Base-by-base conservation (phyloP, 1,140 invertebrate genomes). In the Diorhabda elongata region DNA sequence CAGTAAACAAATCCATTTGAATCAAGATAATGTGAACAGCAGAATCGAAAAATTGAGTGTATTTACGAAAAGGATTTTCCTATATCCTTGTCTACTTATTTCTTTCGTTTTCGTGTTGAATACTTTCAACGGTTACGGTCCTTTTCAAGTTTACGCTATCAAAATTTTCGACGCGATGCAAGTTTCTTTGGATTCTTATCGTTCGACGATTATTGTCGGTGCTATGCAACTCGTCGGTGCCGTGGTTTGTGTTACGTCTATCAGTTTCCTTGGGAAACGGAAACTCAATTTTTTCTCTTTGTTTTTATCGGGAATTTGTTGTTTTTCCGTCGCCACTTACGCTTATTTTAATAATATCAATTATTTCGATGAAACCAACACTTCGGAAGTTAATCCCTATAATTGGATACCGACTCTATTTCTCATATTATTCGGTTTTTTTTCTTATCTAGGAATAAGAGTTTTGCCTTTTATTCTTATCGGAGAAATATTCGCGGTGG, bases 381-480 rank as follows among this genome's bases (percentile, higher is more conserved):
- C 65, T 52, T 44, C 3, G 42, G 44, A 61, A 41, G 47, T 52
- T 2, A 52, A 52, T 52, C 47, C 11, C 5, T 26, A 47, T 69
- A 84, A 84, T 0, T 92, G 90, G 91, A 76, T 92, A 4, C 91
- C 91, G 0, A 83, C 87, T 4, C 85, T 84, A 0, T 82, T 91
- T 0, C 78, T 93, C 26, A 84, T 92, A 60, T 74, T 83, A 2
- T 81, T 87, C 2, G 91, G 91, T 2, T 89, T 92, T 70, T 81
- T 90, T 9, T 85, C 88, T 0, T 89, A 92, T 71, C 79, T 87
- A 3, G 89, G 90, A 0, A 89, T 92, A 11, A 81, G 89, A 61
- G 79, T 91, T 44, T 75, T 93, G 3, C 91, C 91, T 5, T 93
- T 91, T 91, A 86, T 93, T 58, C 82, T 93, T 3, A 89, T 90